A percentile compares a stretch with the other conserved stretches of the same genome.
These are phyloP conservation scores for Coelopa pilipes DNA, from an alignment of 2,888 invertebrate species.

Conservation along the genomic window DNA sequence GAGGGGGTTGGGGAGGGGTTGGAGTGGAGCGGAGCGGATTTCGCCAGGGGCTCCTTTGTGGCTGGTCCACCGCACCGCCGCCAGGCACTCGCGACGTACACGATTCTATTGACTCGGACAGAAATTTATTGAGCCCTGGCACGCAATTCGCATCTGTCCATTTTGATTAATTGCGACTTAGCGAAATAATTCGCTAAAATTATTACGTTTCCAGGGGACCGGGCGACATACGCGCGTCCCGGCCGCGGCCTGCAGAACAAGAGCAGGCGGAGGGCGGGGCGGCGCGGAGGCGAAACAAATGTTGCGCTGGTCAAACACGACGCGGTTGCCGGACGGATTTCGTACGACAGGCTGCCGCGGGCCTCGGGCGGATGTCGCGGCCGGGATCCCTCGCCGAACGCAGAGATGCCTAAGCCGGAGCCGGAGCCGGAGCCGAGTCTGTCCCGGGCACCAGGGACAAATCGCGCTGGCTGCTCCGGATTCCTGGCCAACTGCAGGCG, in stretches of 20 bases:
- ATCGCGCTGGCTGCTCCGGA: too few relatives aligned
- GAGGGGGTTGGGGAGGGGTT: too few relatives aligned
- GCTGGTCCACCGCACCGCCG: not conserved
- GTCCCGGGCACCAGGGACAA: too few relatives aligned
- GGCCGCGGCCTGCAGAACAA: not conserved
- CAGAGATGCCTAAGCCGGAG: too few relatives aligned
- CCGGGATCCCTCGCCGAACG: too few relatives aligned
- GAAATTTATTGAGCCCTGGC: conserved; percentile 48
- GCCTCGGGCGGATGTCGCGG: too few relatives aligned
- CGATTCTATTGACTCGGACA: conserved; percentile 24
- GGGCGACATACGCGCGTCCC: not conserved
- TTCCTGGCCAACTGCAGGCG: too few relatives aligned
- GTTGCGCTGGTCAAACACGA: not conserved
- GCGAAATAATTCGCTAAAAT: conserved; percentile 43
- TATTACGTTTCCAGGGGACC: conserved; percentile 25
- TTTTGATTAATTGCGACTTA: conserved; percentile 48
- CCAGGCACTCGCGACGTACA: not conserved
- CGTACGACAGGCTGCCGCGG: too few relatives aligned
- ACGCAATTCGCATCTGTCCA: conserved; percentile 48
- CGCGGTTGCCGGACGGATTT: not conserved
- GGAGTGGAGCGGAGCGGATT: too few relatives aligned
- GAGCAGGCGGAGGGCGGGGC: conserved; percentile 5
- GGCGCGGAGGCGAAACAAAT: not conserved
- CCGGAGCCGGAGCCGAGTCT: too few relatives aligned
- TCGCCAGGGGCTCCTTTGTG: not conserved